These are phyloP conservation scores for Recurvirostra avosetta DNA, from an alignment of 2,113 vertebrate genomes.

Conservation along the genomic window DNA sequence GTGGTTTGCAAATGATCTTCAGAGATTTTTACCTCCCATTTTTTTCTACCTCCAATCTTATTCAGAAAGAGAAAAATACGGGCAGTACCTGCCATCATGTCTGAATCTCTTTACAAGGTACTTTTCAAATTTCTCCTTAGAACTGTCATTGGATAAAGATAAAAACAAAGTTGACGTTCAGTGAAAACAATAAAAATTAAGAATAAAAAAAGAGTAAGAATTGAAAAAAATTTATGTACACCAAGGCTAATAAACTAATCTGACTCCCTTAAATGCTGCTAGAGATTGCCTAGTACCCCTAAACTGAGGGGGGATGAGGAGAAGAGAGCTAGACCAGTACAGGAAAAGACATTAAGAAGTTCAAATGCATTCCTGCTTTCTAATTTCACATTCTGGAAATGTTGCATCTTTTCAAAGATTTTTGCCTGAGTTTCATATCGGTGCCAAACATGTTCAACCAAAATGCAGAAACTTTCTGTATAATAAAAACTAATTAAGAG, in stretches of 20 bases:
- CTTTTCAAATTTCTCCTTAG: not conserved
- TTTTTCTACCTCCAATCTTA: not conserved
- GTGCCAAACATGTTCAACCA: not conserved
- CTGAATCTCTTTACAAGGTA: not conserved
- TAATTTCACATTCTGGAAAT: not conserved
- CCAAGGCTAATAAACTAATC: not conserved
- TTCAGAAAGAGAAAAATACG: not conserved
- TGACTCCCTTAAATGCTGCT: not conserved
- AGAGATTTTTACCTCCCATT: not conserved
- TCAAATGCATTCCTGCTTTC: not conserved
- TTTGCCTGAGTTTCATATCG: not conserved
- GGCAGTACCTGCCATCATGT: not conserved
- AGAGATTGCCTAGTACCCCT: not conserved
- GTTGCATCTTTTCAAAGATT: not conserved
- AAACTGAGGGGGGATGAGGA: accelerated
- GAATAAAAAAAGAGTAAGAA: not conserved
- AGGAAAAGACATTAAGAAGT: not conserved
- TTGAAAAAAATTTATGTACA: not conserved
- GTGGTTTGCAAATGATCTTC: not conserved
- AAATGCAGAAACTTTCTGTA: not conserved
- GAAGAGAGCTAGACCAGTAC: not conserved
- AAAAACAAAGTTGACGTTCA: not conserved
- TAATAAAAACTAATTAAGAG: not conserved
- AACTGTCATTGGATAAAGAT: not conserved
- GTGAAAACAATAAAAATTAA: not conserved